Conservation (phyloP, 2,113 vertebrate species). For the Craseonycteris thonglongyai region DNA sequence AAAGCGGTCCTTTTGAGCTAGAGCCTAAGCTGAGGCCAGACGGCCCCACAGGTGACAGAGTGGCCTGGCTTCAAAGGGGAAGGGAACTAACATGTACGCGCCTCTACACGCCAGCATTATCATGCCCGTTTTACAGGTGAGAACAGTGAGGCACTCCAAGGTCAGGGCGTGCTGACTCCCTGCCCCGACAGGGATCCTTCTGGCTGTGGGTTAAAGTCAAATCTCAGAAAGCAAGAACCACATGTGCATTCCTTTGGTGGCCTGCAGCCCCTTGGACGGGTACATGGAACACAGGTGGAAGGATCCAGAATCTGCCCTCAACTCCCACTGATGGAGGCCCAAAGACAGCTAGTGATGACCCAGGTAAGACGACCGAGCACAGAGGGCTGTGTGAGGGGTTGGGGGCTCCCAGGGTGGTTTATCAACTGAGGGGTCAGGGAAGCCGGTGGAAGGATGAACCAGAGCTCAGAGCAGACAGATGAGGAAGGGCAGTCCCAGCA, state of each 20-base stretch:
- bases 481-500: neutral
- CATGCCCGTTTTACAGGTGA: neutral
- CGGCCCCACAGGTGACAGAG: neutral
- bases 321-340: too few species aligned
- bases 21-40: neutral
- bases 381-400: too few species aligned
- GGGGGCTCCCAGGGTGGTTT: neutral
- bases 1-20: neutral
- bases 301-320: neutral
- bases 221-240: neutral
- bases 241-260: neutral
- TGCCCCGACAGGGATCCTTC: too few species aligned
- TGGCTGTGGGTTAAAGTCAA: neutral
- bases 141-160: neutral
- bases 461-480: neutral
- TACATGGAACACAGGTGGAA: neutral
- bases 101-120: neutral
- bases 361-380: neutral
- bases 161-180: neutral
- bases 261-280: neutral
- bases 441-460: neutral
- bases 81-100: neutral
- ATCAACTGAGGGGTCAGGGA: neutral
- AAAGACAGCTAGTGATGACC: neutral
- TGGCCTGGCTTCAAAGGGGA: neutral